These are phyloP conservation scores for Elysia crispata DNA, from an alignment of 2,888 invertebrate species.

Conservation along the genomic window DNA sequence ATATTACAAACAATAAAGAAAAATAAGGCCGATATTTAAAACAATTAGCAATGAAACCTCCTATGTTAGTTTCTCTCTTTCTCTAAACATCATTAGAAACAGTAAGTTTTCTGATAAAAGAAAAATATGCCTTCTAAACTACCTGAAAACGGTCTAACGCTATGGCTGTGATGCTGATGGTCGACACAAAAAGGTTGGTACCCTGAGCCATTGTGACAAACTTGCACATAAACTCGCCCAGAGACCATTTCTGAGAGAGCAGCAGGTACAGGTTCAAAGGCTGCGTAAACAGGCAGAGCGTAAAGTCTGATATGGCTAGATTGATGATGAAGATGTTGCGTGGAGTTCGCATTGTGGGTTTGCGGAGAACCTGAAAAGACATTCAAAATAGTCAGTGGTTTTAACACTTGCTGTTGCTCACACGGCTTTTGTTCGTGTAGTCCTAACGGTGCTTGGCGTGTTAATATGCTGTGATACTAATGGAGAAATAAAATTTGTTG, in stretches of 20 bases:
- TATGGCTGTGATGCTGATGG: slow-evolving; percentile 95
- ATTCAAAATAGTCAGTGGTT: neutral
- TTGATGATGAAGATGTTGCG: slow-evolving; percentile 95
- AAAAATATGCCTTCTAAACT: too few relatives aligned
- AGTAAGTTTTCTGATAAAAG: too few relatives aligned
- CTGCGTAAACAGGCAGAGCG: slow-evolving; percentile 92
- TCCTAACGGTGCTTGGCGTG: too few relatives aligned
- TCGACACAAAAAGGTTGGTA: slow-evolving; percentile 93
- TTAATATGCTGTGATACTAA: too few relatives aligned
- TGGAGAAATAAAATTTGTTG: too few relatives aligned
- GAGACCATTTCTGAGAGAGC: slow-evolving; percentile 87
- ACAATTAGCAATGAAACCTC: too few relatives aligned
- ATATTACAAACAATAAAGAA: too few relatives aligned
- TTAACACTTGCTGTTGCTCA: neutral
- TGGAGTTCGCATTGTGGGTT: slow-evolving; percentile 92
- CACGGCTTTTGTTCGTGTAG: too few relatives aligned
- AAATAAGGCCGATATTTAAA: too few relatives aligned
- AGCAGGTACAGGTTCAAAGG: slow-evolving; percentile 93
- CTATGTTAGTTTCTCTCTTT: too few relatives aligned
- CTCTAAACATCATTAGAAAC: too few relatives aligned
- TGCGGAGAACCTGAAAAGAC: slow-evolving; percentile 86
- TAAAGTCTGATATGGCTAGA: slow-evolving; percentile 87
- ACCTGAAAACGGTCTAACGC: slow-evolving; percentile 77
- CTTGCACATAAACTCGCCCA: slow-evolving; percentile 90
- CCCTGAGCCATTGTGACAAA: slow-evolving; percentile 91